phyloP scores from a whole-genome alignment of 2,797 vertebrate species.

The Aotus griseimembra region DNA sequence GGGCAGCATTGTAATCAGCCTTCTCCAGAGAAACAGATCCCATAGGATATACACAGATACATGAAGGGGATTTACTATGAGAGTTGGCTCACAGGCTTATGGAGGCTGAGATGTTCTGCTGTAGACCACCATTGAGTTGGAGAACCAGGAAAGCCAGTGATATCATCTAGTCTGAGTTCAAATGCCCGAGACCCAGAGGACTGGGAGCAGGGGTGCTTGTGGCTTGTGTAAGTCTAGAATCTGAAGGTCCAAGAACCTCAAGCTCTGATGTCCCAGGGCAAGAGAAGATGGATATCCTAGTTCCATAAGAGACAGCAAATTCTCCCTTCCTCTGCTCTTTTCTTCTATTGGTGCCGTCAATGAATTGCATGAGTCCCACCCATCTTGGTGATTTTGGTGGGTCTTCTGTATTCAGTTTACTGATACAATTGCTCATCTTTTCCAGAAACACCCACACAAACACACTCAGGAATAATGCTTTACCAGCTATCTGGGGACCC shows the following conservation, averaged over 20 bases:
- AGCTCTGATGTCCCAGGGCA: no score
- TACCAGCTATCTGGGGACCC: background rate
- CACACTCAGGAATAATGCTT: background rate
- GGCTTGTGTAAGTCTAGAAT: no score
- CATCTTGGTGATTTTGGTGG: background rate
- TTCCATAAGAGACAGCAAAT: background rate
- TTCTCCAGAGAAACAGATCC: background rate
- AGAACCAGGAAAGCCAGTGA: background rate
- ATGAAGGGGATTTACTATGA: background rate
- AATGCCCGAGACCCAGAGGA: background rate
- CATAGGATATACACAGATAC: background rate
- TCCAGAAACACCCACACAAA: background rate
- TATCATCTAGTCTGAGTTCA: background rate
- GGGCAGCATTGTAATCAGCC: background rate
- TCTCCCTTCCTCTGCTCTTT: background rate
- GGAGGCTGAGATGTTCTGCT: background rate
- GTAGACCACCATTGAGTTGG: background rate
- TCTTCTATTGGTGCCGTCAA: fast-evolving
- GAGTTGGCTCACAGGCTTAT: background rate
- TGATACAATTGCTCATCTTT: background rate
- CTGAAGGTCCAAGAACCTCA: background rate
- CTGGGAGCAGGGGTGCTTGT: no score
- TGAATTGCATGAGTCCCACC: background rate
- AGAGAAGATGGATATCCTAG: background rate
- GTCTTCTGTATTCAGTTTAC: background rate